phyloP scores from a whole-genome alignment of 2,113 vertebrate genomes.

The Takifugu bimaculatus region DNA sequence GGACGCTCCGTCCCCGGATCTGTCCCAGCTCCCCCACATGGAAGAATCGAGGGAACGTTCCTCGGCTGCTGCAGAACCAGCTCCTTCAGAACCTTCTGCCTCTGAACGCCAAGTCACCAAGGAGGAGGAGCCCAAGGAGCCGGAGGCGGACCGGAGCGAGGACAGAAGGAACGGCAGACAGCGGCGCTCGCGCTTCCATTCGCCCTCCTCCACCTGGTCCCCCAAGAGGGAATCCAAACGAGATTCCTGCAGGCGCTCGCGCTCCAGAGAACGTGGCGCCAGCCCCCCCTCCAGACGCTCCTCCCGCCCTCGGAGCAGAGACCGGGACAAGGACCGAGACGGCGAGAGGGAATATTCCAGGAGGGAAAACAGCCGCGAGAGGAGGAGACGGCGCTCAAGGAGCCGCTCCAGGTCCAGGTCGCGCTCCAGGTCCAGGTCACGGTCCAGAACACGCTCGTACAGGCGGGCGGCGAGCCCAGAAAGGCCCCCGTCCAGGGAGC shows the following conservation, averaged over 20 bases:
- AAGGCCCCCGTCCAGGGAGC: slow-evolving; percentile 74
- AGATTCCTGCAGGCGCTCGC: slow-evolving; percentile 74
- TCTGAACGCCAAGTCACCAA: slow-evolving; percentile 17
- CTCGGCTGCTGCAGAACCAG: slow-evolving; percentile 1
- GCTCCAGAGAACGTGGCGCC: slow-evolving; percentile 66
- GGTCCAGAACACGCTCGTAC: slow-evolving; percentile 80
- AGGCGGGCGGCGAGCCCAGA: slow-evolving; percentile 76
- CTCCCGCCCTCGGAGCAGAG: slow-evolving; percentile 80
- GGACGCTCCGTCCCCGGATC: slow-evolving; percentile 30
- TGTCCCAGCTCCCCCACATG: slow-evolving; percentile 59
- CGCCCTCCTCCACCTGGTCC: slow-evolving; percentile 91
- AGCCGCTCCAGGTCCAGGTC: slow-evolving; percentile 68
- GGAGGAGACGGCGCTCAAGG: slow-evolving; percentile 78
- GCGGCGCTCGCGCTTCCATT: slow-evolving; percentile 89
- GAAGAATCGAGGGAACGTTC: slow-evolving; percentile 22
- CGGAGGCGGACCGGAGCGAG: slow-evolving; percentile 36
- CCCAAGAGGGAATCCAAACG: slow-evolving; percentile 76
- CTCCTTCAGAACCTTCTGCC: slow-evolving; percentile 9
- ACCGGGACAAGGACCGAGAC: slow-evolving; percentile 66
- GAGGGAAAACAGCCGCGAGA: slow-evolving; percentile 82
- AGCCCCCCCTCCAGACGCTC: slow-evolving; percentile 75
- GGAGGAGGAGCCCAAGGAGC: slow-evolving; percentile 15
- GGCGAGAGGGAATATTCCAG: slow-evolving; percentile 61
- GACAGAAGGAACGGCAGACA: slow-evolving; percentile 67
- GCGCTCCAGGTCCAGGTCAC: slow-evolving; percentile 78